phyloP scores from a whole-genome alignment of 2,888 invertebrate species.

The Erannis defoliaria region DNA sequence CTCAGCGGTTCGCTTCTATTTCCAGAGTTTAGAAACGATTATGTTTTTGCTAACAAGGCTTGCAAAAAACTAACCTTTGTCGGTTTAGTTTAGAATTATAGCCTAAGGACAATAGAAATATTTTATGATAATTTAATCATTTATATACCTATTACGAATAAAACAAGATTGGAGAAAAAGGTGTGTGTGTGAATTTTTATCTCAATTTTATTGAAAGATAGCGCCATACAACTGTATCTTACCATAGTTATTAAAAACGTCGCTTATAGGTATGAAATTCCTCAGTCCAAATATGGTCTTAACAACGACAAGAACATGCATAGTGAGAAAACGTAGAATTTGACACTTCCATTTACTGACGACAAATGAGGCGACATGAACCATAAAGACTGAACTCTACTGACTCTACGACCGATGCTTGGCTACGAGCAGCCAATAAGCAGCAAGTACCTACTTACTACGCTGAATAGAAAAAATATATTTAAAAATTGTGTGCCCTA shows the following conservation, averaged over 20 bases:
- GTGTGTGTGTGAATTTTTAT: background rate
- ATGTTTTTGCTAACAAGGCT: constrained; percentile 2
- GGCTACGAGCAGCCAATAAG: background rate
- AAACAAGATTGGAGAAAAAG: background rate
- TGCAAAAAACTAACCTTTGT: constrained; percentile 13
- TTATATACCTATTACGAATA: background rate
- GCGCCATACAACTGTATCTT: background rate
- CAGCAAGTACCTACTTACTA: too few relatives aligned
- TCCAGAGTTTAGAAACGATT: constrained; percentile 5
- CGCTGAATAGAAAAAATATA: too few relatives aligned
- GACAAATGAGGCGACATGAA: constrained; percentile 36
- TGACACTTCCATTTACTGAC: constrained; percentile 50
- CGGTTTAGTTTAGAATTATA: constrained; percentile 16
- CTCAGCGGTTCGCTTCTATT: constrained; percentile 22
- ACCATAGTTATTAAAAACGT: constrained; percentile 14
- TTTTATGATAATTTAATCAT: background rate
- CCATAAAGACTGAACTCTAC: background rate
- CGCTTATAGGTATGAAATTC: constrained; percentile 27
- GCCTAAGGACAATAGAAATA: constrained; percentile 7
- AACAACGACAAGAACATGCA: constrained; percentile 37
- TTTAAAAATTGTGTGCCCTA: too few relatives aligned
- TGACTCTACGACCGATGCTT: background rate
- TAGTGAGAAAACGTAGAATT: constrained; percentile 49
- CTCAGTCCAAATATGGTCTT: constrained; percentile 4
- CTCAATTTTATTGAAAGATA: background rate